Conservation (phyloP, 2,888 invertebrate species). For the Masnerella sp. region DNA sequence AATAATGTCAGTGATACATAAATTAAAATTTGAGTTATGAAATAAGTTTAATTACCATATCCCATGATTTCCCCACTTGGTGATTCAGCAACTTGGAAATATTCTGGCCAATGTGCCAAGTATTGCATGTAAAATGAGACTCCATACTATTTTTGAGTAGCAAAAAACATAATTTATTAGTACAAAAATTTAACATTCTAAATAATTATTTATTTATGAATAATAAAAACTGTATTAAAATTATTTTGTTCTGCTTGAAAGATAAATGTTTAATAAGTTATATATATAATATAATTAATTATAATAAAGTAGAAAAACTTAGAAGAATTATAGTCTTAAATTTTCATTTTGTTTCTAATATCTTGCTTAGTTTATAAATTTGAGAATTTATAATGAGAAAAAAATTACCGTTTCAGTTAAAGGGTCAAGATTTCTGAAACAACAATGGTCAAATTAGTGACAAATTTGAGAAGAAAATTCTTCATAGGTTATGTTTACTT, state of each 20-base stretch:
- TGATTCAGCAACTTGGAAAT: conserved; percentile 97
- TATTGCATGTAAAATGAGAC: conserved; percentile 98
- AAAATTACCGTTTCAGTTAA: conserved; percentile 93
- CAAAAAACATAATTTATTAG: no score
- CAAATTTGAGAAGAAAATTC: background rate
- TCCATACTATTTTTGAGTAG: conserved; percentile 84
- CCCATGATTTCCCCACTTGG: conserved; percentile 98
- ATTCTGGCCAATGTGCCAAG: conserved; percentile 98
- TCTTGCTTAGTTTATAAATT: no score
- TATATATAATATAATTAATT: no score
- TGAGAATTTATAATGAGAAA: conserved; percentile 41
- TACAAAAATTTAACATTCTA: no score
- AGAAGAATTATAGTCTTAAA: no score
- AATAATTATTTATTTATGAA: no score
- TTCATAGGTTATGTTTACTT: conserved; percentile 47
- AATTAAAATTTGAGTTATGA: conserved; percentile 19
- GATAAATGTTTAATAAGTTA: no score
- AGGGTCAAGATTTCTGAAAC: conserved; percentile 94
- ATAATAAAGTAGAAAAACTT: no score
- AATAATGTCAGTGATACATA: conserved; percentile 15
- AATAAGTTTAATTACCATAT: conserved; percentile 85
- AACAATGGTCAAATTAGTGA: no score
- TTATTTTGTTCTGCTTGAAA: no score
- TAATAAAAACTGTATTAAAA: no score
- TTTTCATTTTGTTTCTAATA: no score